Evolutionary conservation across 2,113 vertebrate species (phyloP).

Genomic region (Orthonyx spaldingii): DNA sequence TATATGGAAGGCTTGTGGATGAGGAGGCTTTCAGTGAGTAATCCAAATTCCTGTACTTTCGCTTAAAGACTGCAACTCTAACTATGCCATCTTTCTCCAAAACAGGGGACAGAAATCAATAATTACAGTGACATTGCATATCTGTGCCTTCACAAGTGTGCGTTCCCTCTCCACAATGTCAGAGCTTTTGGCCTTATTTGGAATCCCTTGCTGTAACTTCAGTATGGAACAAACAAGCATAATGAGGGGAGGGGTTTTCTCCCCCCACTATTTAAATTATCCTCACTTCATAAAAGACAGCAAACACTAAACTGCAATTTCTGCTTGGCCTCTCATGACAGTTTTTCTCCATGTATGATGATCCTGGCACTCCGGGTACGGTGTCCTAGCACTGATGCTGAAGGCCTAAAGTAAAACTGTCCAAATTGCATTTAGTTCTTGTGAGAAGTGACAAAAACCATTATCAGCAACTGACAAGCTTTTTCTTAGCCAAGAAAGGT

Average conservation of each 20-base stretch:
- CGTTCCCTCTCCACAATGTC: fast-evolving
- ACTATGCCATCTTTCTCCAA: background rate
- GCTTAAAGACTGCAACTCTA: background rate
- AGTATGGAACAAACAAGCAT: background rate
- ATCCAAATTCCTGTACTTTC: background rate
- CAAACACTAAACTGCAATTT: background rate
- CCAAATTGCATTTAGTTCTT: background rate
- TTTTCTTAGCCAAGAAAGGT: background rate
- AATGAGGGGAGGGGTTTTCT: background rate
- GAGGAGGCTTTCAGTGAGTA: background rate
- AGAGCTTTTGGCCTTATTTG: background rate
- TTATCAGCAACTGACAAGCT: background rate
- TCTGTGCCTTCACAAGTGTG: background rate
- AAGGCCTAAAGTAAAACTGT: background rate
- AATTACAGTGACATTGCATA: background rate
- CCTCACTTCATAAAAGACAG: background rate
- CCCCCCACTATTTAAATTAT: background rate
- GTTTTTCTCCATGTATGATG: background rate
- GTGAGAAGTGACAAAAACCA: background rate
- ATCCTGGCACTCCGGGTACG: fast-evolving
- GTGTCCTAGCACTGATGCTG: background rate
- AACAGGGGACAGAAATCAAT: fast-evolving
- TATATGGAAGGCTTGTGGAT: background rate
- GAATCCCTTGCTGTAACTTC: background rate
- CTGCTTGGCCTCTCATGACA: background rate